Percentiles rank a stretch among this genome's conserved stretches.
Evolutionary conservation across 2,888 invertebrate genomes (phyloP).

Genomic region (Drosophila neonasuta): DNA sequence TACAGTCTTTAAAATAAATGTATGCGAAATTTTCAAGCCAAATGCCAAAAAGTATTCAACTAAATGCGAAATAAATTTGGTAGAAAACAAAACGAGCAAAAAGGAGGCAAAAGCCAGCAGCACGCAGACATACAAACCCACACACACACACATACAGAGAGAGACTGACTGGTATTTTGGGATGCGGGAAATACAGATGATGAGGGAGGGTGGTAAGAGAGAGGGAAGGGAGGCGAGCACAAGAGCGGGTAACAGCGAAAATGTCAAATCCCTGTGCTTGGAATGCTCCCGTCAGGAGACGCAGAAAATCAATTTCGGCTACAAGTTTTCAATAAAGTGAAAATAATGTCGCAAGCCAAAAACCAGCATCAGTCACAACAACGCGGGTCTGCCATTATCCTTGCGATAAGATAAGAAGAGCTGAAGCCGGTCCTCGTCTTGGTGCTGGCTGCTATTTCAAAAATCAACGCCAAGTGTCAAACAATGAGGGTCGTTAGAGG

Average conservation of each 20-base stretch:
- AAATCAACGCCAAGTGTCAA: constrained; percentile 74
- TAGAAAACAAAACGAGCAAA: constrained; percentile 61
- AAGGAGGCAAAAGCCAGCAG: constrained; percentile 10
- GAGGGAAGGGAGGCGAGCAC: constrained; percentile 1
- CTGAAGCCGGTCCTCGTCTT: constrained; percentile 17
- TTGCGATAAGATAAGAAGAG: constrained; percentile 49
- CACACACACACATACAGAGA: neutral
- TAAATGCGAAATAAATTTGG: constrained; percentile 75
- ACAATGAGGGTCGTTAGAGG: constrained; percentile 76
- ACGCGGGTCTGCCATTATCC: constrained; percentile 60
- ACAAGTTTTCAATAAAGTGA: constrained; percentile 78
- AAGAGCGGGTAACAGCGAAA: constrained; percentile 49
- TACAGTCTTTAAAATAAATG: constrained; percentile 77
- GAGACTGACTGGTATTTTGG: constrained; percentile 2
- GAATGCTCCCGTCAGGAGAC: constrained; percentile 66
- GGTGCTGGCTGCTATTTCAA: constrained; percentile 38
- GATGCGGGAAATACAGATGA: neutral
- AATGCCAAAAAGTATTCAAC: constrained; percentile 73
- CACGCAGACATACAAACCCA: neutral
- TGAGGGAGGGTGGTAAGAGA: neutral
- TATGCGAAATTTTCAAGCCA: constrained; percentile 68
- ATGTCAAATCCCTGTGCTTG: constrained; percentile 71
- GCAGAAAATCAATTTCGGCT: constrained; percentile 74
- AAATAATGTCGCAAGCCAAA: constrained; percentile 70
- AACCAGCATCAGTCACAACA: constrained; percentile 39